Evolutionary conservation across 2,888 invertebrate genomes (phyloP).

Genomic region (Drosophila bunnanda): DNA sequence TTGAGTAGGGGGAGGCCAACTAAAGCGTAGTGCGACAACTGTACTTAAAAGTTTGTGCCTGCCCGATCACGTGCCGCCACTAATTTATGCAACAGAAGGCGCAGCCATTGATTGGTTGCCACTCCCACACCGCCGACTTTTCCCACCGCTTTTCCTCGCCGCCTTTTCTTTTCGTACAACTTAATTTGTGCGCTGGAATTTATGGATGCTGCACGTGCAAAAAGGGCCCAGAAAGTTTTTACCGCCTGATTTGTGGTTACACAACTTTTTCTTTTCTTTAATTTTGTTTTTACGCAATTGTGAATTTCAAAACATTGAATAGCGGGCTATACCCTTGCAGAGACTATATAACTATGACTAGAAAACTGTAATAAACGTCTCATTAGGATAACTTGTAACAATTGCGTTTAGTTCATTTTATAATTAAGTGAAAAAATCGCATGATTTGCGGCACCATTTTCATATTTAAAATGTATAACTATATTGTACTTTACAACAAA

Average conservation of each 20-base stretch:
- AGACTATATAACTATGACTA: too few species aligned
- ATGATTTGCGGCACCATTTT: background rate
- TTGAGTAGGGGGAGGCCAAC: slow-evolving; percentile 4
- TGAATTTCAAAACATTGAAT: slow-evolving; percentile 49
- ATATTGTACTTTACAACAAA: too few species aligned
- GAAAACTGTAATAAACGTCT: background rate
- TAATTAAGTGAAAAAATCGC: background rate
- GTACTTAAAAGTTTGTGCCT: slow-evolving; percentile 63
- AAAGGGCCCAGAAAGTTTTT: slow-evolving; percentile 52
- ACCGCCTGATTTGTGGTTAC: slow-evolving; percentile 78
- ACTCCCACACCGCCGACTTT: slow-evolving; percentile 1
- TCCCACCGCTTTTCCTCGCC: background rate
- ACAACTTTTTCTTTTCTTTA: slow-evolving; percentile 55
- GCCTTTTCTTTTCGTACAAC: slow-evolving; percentile 38
- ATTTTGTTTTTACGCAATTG: slow-evolving; percentile 31
- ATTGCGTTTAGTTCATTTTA: background rate
- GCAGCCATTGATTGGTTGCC: slow-evolving; percentile 70
- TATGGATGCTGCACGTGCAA: slow-evolving; percentile 76
- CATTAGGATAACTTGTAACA: background rate
- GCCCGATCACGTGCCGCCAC: slow-evolving; percentile 67
- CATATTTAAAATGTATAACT: background rate
- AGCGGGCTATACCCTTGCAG: too few species aligned
- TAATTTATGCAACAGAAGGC: slow-evolving; percentile 77
- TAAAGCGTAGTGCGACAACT: slow-evolving; percentile 59
- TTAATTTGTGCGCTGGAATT: slow-evolving; percentile 71